Evolutionary conservation across 2,797 vertebrate genomes (phyloP), one percentile per base, ranked within the genome.

Genomic region (Pseudocheirus occidentalis): DNA sequence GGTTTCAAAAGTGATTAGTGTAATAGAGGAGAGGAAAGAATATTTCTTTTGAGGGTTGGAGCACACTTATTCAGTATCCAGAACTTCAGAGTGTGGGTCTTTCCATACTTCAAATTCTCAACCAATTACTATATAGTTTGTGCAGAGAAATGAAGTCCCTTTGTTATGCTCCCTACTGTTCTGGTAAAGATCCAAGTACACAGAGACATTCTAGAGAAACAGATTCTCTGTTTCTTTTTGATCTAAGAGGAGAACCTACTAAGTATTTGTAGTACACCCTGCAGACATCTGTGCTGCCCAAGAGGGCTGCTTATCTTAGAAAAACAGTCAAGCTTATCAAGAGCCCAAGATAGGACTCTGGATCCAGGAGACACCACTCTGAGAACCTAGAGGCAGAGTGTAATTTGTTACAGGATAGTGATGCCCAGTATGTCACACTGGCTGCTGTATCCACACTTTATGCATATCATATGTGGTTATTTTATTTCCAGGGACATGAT

Each of bases 141-240:
- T 95, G 3, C 94, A 94, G 90, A 94, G 52, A 95, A 96, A 58
- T 28, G 11, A 95, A 95, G 1, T 2, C 29, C 28, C 46, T 73
- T 90, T 94, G 46, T 81, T 92, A 56, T 56, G 94, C 56, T 90
- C 87, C 59, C 55, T 56, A 81, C 55, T 93, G 24, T 54, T 40
- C 62, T 59, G 92, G 66, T 52, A 87, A 96, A 94, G 54, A 95
- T 87, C 94, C 90, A 90, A 56, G 73, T 57, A 90, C 95, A 96
- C 92, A 92, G 55, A 53, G 94, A 97, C 95, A 34, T 34, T 34
- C 54, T 50, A 94, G 91, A 91, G 93, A 94, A 93, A 87, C 9
- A 87, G 73, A 81, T 81, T 81, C 21, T 28, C 21, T 50, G 29
- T n/a, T 90, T 92, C 90, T 53, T 92, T 90, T 54, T 31, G n/a